These are phyloP conservation scores for Drosophila erecta DNA, from an alignment of 1,140 invertebrate species.

Conservation along the genomic window DNA sequence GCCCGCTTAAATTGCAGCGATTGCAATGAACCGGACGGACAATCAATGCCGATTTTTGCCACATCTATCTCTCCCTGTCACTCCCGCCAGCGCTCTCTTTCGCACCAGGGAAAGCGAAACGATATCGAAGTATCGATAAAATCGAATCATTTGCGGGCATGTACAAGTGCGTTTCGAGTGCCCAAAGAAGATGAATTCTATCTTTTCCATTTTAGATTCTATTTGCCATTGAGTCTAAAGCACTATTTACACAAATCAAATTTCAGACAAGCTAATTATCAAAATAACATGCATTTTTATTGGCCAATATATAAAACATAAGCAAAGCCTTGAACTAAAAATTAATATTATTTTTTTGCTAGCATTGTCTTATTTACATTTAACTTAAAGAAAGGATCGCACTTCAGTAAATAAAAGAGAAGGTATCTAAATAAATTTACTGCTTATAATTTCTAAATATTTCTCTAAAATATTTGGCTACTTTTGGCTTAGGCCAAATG, in stretches of 20 bases:
- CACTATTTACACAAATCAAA: not conserved
- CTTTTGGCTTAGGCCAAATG: not conserved
- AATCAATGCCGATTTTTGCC: conserved; percentile 54
- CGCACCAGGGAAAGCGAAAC: conserved; percentile 13
- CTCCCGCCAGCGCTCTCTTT: not conserved
- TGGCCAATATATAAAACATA: too few relatives aligned
- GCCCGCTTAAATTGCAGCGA: conserved; percentile 60
- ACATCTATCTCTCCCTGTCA: conserved; percentile 26
- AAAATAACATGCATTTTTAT: too few relatives aligned
- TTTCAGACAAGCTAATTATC: too few relatives aligned
- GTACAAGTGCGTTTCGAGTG: conserved; percentile 5
- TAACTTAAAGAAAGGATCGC: too few relatives aligned
- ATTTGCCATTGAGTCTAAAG: not conserved
- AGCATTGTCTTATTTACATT: too few relatives aligned
- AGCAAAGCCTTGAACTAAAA: too few relatives aligned
- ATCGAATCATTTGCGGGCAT: conserved; percentile 17
- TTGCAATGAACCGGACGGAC: conserved; percentile 52
- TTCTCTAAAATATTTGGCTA: not conserved
- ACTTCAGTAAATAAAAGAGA: too few relatives aligned
- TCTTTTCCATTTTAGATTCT: not conserved
- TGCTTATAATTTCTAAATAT: not conserved
- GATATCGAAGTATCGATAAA: conserved; percentile 21
- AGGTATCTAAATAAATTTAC: too few relatives aligned
- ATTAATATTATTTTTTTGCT: too few relatives aligned
- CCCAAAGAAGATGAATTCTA: not conserved